These are phyloP conservation scores for Nycteola revayana DNA, from an alignment of 2,888 invertebrate genomes.

Conservation along the genomic window DNA sequence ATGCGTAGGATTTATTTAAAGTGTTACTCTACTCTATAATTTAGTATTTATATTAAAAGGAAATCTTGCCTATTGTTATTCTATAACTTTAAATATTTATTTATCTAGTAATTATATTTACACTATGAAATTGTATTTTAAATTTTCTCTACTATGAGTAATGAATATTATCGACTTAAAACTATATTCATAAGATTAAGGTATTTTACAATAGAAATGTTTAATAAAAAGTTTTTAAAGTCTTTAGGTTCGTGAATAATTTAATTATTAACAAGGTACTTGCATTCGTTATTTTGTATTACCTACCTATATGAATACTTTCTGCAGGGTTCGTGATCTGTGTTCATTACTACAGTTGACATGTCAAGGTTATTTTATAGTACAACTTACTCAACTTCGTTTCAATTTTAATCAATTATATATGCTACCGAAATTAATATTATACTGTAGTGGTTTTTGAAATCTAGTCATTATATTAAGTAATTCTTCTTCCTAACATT, in stretches of 20 bases:
- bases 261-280: constrained; percentile 10
- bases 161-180: constrained; percentile 22
- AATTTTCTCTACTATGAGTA: constrained; percentile 26
- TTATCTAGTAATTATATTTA: constrained; percentile 32
- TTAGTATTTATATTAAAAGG: constrained; percentile 23
- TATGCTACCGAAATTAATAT: constrained; percentile 3
- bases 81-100: constrained; percentile 27
- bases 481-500: constrained; percentile 39
- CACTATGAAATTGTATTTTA: constrained; percentile 30
- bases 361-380: constrained; percentile 41
- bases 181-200: constrained; percentile 26
- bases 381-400: constrained; percentile 16
- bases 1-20: constrained; percentile 10
- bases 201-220: constrained; percentile 15
- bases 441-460: constrained; percentile 27
- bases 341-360: constrained; percentile 48
- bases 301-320: constrained; percentile 19
- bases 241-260: constrained; percentile 16
- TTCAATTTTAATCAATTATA: constrained; percentile 10
- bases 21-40: constrained; percentile 16
- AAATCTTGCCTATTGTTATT: constrained; percentile 30
- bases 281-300: constrained; percentile 13
- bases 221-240: constrained; percentile 13
- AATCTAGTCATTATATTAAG: constrained; percentile 42
- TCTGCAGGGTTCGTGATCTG: constrained; percentile 57